Percentiles rank a stretch among this genome's conserved stretches.
Evolutionary conservation across 2,113 vertebrate species (phyloP).

Genomic region (Calypte anna): DNA sequence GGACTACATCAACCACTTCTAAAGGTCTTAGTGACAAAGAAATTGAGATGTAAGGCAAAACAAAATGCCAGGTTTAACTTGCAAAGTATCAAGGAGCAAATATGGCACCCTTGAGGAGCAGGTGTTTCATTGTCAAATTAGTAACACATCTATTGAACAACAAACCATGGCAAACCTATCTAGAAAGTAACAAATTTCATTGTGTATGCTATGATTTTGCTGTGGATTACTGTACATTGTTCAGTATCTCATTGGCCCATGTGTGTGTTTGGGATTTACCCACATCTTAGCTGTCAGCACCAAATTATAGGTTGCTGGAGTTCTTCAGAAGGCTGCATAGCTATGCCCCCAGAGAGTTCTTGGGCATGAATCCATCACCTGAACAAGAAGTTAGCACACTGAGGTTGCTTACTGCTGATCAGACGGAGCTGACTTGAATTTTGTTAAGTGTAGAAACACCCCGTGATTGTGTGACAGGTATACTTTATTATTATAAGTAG

Average conservation of each 20-base stretch:
- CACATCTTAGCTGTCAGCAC: fast-evolving
- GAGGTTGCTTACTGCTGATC: fast-evolving
- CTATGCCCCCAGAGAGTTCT: neutral
- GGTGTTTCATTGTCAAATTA: neutral
- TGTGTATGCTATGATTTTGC: neutral
- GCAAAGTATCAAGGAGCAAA: neutral
- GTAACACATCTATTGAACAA: neutral
- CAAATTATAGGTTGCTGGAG: neutral
- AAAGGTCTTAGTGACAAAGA: slow-evolving; percentile 61
- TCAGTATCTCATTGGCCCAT: neutral
- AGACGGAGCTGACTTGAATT: neutral
- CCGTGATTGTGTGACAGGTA: neutral
- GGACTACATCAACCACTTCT: slow-evolving; percentile 8
- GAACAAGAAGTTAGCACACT: fast-evolving
- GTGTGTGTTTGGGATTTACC: neutral
- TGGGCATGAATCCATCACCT: neutral
- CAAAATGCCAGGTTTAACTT: slow-evolving; percentile 52
- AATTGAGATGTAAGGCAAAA: slow-evolving; percentile 46
- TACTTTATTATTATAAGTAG: neutral
- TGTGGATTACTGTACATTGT: neutral
- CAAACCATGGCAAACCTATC: neutral
- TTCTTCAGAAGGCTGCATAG: fast-evolving
- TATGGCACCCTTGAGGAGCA: slow-evolving; percentile 10
- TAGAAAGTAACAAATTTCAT: neutral
- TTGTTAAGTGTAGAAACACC: neutral